These are phyloP conservation scores for Trogon melanurus DNA, from an alignment of 2,113 vertebrate genomes.

Conservation along the genomic window DNA sequence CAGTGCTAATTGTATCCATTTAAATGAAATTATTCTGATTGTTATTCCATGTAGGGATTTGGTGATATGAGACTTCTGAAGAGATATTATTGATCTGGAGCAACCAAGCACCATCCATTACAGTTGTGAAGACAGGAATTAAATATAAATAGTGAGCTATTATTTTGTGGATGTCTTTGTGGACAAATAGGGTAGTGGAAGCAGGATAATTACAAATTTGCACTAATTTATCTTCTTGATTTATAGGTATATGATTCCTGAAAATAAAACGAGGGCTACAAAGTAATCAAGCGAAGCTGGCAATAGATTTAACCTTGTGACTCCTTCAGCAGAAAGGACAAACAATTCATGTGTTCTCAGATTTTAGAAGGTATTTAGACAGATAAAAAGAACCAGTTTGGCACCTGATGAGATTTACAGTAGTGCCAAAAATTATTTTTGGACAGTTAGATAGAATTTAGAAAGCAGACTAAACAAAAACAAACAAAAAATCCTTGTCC, in stretches of 20 bases:
- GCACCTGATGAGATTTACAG: not conserved
- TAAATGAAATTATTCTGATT: conserved; percentile 64
- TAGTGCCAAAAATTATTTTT: not conserved
- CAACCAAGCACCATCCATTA: conserved; percentile 48
- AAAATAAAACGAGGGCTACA: conserved; percentile 27
- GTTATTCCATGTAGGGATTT: conserved; percentile 49
- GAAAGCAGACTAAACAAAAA: not conserved
- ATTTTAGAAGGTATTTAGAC: not conserved
- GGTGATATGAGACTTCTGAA: conserved; percentile 40
- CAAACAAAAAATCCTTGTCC: not conserved
- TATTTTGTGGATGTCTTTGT: conserved; percentile 51
- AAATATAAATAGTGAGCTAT: conserved; percentile 31
- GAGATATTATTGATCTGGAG: conserved; percentile 58
- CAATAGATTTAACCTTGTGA: not conserved
- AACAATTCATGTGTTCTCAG: not conserved
- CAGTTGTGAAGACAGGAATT: conserved; percentile 38
- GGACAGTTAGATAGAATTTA: not conserved
- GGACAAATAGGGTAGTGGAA: conserved; percentile 31
- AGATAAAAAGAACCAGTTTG: not conserved
- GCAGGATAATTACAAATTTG: conserved; percentile 42
- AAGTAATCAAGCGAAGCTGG: conserved; percentile 16
- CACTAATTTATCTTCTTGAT: conserved; percentile 51
- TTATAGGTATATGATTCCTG: conserved; percentile 11
- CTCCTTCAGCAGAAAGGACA: not conserved
- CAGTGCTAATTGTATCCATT: conserved; percentile 44